Percentiles rank a stretch among this genome's conserved stretches.
These are phyloP conservation scores for Notamacropus eugenii DNA, from an alignment of 2,797 vertebrate species.

Conservation along the genomic window DNA sequence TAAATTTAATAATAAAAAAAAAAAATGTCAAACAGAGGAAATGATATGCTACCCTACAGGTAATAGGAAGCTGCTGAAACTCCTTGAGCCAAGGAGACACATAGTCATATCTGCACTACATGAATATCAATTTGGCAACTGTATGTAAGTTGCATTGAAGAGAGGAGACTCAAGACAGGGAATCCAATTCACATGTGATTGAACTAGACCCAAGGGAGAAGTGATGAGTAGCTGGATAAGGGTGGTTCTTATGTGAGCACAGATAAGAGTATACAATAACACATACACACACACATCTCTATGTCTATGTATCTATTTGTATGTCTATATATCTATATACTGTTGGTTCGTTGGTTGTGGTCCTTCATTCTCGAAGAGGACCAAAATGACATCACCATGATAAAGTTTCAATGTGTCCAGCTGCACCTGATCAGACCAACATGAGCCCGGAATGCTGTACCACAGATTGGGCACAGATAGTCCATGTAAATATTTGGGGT, in stretches of 20 bases:
- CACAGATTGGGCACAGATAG: no score
- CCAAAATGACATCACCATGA: no score
- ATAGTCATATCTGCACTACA: not conserved
- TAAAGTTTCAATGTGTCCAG: no score
- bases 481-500: no score
- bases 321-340: not conserved
- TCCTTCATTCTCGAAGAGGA: no score
- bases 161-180: not conserved
- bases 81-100: not conserved
- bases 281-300: not conserved
- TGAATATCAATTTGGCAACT: not conserved
- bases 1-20: no score
- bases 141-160: not conserved
- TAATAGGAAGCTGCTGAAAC: not conserved
- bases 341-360: no score
- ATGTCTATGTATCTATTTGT: not conserved
- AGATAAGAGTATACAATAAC: not conserved
- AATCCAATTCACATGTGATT: not conserved
- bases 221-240: not conserved
- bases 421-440: no score
- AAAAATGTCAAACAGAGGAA: not conserved
- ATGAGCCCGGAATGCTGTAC: no score
- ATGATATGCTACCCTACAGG: not conserved
- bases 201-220: not conserved
- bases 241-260: not conserved